A percentile compares a stretch with the other conserved stretches of the same genome.
Conservation (phyloP, 1,140 invertebrate genomes). For the Pantala flavescens region DNA sequence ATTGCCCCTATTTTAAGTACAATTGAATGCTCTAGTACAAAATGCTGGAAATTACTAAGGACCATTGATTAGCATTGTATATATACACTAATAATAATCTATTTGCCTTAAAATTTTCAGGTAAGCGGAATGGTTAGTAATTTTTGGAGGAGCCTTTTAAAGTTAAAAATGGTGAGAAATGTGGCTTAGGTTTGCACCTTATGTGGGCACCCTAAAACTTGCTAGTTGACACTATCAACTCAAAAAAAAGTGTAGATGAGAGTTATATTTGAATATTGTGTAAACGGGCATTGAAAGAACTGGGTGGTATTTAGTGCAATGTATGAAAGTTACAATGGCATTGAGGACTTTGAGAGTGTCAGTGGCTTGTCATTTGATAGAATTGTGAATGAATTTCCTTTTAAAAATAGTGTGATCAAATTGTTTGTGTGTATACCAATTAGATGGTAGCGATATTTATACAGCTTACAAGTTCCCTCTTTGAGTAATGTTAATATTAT, state of each 20-base stretch:
- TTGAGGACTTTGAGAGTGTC: neutral
- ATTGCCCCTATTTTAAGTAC: slow-evolving; percentile 9
- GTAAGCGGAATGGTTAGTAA: slow-evolving; percentile 9
- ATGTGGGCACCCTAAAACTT: slow-evolving; percentile 1
- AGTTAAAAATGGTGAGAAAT: slow-evolving; percentile 1
- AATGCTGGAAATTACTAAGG: slow-evolving; percentile 9
- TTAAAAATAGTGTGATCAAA: slow-evolving; percentile 8
- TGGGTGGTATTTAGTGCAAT: slow-evolving; percentile 9
- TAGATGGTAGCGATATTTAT: slow-evolving; percentile 4
- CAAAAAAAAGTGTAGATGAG: neutral
- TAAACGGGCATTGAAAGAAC: neutral
- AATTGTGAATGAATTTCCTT: slow-evolving; percentile 8
- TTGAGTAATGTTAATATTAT: slow-evolving; percentile 11
- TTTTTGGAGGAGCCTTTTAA: neutral
- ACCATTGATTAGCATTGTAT: slow-evolving; percentile 5
- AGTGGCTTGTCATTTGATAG: slow-evolving; percentile 7
- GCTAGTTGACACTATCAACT: neutral
- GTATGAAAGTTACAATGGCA: slow-evolving; percentile 9
- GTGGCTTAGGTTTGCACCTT: neutral
- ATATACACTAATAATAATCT: slow-evolving; percentile 8
- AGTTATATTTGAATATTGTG: slow-evolving; percentile 3
- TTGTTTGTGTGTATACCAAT: slow-evolving; percentile 10
- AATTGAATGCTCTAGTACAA: slow-evolving; percentile 2
- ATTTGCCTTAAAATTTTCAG: slow-evolving; percentile 7
- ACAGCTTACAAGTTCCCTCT: slow-evolving; percentile 2